Base-by-base conservation (phyloP, 2,888 invertebrate species). In the Lepetodrilus schrolli region DNA sequence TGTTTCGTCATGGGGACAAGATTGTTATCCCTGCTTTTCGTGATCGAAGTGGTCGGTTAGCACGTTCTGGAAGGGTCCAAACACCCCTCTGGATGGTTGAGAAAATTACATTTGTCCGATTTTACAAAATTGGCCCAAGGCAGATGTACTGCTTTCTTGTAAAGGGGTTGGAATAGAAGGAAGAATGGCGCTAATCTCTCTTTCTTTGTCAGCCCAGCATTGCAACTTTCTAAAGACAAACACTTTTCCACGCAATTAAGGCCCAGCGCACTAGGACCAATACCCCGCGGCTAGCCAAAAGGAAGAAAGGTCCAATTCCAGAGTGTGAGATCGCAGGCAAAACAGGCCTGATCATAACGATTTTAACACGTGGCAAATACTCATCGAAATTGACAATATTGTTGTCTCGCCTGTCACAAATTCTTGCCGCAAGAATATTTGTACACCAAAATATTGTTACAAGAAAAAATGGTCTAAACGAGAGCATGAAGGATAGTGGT, bases 201-300 rank as follows among this genome's bases (percentile, higher is more conserved):
- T 10, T 8, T 34, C 43, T 43, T 68, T 68, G 68, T 68, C 43
- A 17, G 5, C 10, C 23, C 43, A n/a, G 34, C 68, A 43, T 26
- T 30, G 50, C 49, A 48, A 70, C 37, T 30, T 47, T 30, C 49
- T 37, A 8, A 70, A 70, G 71, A 71, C 70, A 74, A 74, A 74
- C 74, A 74, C 74, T 74, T 66, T 71, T 66, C 70, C 71, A 66
- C 65, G 66, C 74, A 74, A 74, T 74, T 74, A 74, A 17, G 26
- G 30, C 58, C 17, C n/a, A 17, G 30, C 30, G 34, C 58, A 58
- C 26, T 30, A 58, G 20, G 26, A 30, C 58, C 50, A 23, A 58
- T 58, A 34, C 58, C 58, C 58, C 17, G 34, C 13, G 30, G 58
- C 58, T 23, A 58, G 26, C 26, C 13, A 58, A 58, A 23, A 30